Evolutionary conservation across 2,113 vertebrate species (phyloP), one percentile per base, ranked within the genome.

Genomic region (Phaethornis superciliosus): DNA sequence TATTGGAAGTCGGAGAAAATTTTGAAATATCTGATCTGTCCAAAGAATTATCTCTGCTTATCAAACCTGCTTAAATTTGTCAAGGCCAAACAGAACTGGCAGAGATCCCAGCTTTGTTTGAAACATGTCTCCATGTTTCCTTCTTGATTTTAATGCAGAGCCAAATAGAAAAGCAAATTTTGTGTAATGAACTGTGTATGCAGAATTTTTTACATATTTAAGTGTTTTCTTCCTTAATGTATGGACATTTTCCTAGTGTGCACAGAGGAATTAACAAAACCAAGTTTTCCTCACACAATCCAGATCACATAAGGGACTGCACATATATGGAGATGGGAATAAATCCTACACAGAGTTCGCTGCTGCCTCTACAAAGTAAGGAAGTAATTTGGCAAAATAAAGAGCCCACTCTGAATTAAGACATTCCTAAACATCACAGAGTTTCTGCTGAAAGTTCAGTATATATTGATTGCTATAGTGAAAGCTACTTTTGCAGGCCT

Each of bases 391-490:
- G 7, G 4, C 23, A 49, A 70, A 86, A 65, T 20, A 47, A n/a
- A 60, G 6, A 22, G 5, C 2, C 9, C 20, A 28, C 15, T 51
- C 16, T n/a, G 28, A 46, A 7, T 30, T 44, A 40, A 74, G 18
- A 2, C 7, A 40, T 46, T 32, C 11, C 9, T 44, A 65, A 77
- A 51, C 0, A 0, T 30, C 22, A 6, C 33, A 21, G 3, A 37
- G 5, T 62, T 75, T 82, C 33, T n/a, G 10, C 6, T 35, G 27
- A 64, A 78, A 59, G 7, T 3, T 65, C 6, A 5, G n/a, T n/a
- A n/a, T 8, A 12, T 76, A 6, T 4, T 47, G 15, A 62, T 26
- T 37, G 12, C 7, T 26, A 28, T 7, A 8, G 2, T 75, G 21
- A 83, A 80, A 75, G 6, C 24, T 26, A 9, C 4, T 7, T 62